Base-by-base conservation (phyloP, 2,113 vertebrate genomes). In the Chaetura pelagica region DNA sequence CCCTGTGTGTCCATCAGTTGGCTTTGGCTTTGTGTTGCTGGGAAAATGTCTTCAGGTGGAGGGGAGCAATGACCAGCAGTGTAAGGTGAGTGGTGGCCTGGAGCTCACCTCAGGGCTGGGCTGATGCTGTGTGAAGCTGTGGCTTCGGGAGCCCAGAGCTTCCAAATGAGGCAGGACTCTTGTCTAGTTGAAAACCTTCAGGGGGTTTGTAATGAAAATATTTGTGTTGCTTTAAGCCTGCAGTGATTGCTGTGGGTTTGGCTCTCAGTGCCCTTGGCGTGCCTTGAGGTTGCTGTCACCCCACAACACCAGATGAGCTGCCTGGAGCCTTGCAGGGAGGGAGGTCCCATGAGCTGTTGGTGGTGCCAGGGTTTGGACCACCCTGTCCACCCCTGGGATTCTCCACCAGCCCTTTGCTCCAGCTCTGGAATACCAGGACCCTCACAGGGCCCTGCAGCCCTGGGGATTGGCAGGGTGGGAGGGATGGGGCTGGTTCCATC, bases 351-450 rank as follows among this genome's bases (percentile, higher is more conserved):
- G n/a, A 90, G 57, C 69, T 82, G 49, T 38, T 49, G 15, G 6
- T 61, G 38, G 16, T 3, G 0, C 2, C 6, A 62, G 38, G 48
- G 54, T 49, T 89, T 17, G 2, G 75, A 63, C 10, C 4, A 2
- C 30, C 42, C 54, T 1, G 1, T 32, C 46, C 32, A n/a, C 15
- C 15, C 9, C 0, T 3, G 3, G 6, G 10, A 44, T 9, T 57
- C n/a, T 44, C 18, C 67, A 26, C 44, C 58, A 66, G 84, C n/a
- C 3, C 21, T 34, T 26, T 72, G 23, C 58, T 54, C 14, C 4
- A 1, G 19, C 48, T 30, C 61, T 49, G 17, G 29, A 54, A 29
- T 8, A 18, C 15, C 52, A 23, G 27, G 20, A 38, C 38, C 38
- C 38, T 7, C 40, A 42, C 40, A 42, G 40, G 55, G 17, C 44